Evolutionary conservation across 2,113 vertebrate genomes (phyloP).

Genomic region (Cyprinodon brontotheroides): DNA sequence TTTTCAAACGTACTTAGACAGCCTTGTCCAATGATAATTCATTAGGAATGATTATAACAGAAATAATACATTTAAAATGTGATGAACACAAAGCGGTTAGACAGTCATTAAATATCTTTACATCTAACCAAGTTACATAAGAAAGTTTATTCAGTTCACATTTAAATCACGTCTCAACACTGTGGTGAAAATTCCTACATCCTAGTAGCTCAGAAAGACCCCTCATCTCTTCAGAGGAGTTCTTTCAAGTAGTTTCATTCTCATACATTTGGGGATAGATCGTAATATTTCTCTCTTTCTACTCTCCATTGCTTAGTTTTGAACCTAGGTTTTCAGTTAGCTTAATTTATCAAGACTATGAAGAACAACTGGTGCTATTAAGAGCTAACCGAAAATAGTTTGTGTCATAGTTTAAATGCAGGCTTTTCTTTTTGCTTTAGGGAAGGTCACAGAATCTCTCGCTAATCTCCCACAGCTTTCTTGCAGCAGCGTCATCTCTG

Average conservation of each 20-base stretch:
- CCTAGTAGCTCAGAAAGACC: neutral
- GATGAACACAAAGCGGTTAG: neutral
- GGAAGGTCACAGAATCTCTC: constrained; percentile 73
- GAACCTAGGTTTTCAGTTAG: neutral
- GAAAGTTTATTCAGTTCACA: neutral
- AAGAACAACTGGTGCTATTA: neutral
- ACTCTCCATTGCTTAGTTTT: neutral
- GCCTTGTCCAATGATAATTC: neutral
- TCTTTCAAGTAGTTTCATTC: neutral
- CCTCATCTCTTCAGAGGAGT: neutral
- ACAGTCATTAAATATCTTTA: neutral
- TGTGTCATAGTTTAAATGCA: neutral
- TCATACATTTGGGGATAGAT: neutral
- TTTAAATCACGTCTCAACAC: neutral
- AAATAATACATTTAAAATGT: neutral
- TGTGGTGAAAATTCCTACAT: neutral
- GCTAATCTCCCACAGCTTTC: constrained; percentile 89
- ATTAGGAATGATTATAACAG: neutral
- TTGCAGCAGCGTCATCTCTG: constrained; percentile 82
- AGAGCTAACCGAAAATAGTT: neutral
- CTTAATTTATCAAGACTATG: neutral
- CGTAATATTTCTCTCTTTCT: neutral
- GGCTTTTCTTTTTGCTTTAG: neutral
- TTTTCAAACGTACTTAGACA: neutral
- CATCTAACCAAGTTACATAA: neutral